Base-by-base conservation (phyloP, 2,113 vertebrate species). In the Brachyhypopomus gauderio region DNA sequence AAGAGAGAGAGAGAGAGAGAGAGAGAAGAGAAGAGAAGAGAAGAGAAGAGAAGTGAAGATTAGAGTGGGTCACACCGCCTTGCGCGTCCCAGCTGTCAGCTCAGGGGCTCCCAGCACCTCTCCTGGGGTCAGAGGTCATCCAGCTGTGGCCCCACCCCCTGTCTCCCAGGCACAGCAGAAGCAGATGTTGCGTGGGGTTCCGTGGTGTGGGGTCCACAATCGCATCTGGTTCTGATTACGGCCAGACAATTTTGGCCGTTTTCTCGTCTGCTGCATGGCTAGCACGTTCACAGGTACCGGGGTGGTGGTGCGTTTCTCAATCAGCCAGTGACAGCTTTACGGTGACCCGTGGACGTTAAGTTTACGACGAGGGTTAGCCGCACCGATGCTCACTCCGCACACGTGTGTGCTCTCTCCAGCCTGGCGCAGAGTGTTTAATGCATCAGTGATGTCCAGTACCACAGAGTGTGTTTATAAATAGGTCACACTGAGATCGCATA, bases 141-240 rank as follows among this genome's bases (percentile, higher is more conserved):
- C 93, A 94, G 92, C 93, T 94, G 93, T 89, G 88, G 88, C 88
- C 89, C 91, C 86, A 82, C 87, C 88, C 84, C 88, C n/a, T 17
- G 20, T 78, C 73, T 84, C 80, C 76, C n/a, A 72, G 80, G 85
- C 78, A 79, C 86, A 90, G 90, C 93, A 90, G 90, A 91, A 92
- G 91, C 92, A 92, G 91, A 85, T 87, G 60, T 81, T 84, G 62
- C 14, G 88, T 72, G 83, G 89, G 93, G 90, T 90, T 89, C 88
- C 92, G 85, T 91, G 90, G 90, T 82, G 91, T 91, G 91, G 87
- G 91, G 86, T 82, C 83, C 88, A 81, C 72, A 86, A 87, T 86
- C 90, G 88, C 93, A 94, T 93, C 93, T 94, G 93, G 89, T 87
- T 89, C 89, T 93, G 90, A 92, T 93, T 93, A 93, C 59, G 83